phyloP scores from a whole-genome alignment of 2,113 vertebrate genomes.

The Petaurus breviceps region DNA sequence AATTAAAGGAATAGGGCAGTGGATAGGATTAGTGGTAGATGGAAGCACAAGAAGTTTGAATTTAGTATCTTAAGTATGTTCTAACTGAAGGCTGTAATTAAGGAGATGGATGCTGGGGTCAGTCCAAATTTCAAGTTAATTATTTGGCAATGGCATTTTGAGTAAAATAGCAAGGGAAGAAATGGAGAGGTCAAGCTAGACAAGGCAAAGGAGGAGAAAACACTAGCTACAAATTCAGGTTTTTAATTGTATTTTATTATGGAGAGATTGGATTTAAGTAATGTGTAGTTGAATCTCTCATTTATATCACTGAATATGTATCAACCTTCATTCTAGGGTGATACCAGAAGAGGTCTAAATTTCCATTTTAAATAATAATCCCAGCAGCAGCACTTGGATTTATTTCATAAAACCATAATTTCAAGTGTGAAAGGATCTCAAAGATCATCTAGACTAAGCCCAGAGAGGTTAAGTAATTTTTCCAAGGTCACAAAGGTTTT shows the following conservation, averaged over 20 bases:
- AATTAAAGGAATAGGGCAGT: not conserved
- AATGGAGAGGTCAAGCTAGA: too few relatives aligned
- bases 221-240: not conserved
- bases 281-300: not conserved
- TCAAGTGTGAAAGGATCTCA: not conserved
- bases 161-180: not conserved
- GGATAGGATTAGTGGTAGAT: not conserved
- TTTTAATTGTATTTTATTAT: not conserved
- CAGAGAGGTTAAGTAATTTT: not conserved
- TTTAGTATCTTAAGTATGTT: not conserved
- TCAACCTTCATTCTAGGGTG: not conserved
- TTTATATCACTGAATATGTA: not conserved
- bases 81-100: not conserved
- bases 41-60: not conserved
- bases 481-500: not conserved
- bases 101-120: not conserved
- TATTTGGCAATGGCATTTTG: not conserved
- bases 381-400: not conserved
- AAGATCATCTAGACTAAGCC: not conserved
- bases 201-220: not conserved
- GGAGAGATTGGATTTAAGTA: not conserved
- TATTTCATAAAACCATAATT: not conserved
- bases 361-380: not conserved
- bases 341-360: not conserved
- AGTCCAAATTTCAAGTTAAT: not conserved